These are phyloP conservation scores for Agriopis leucophaearia DNA, from an alignment of 2,888 invertebrate species.

Conservation along the genomic window DNA sequence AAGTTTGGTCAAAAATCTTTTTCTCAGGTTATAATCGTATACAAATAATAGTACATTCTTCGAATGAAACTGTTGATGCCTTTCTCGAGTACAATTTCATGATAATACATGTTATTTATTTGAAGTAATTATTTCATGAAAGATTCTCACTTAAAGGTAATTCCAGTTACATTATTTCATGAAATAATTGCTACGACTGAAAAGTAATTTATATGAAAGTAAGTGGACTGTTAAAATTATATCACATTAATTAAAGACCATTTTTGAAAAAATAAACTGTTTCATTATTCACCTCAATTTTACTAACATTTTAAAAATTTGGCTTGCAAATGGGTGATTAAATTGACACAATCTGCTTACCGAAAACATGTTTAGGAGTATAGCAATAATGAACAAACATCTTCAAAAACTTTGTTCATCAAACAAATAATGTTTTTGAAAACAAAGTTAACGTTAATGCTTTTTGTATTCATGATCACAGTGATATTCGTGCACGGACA, in stretches of 20 bases:
- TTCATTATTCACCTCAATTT: slow-evolving; percentile 64
- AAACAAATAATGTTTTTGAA: not conserved
- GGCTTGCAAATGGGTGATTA: slow-evolving; percentile 65
- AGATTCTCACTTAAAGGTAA: slow-evolving; percentile 25
- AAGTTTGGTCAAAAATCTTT: not conserved
- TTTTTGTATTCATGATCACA: not conserved
- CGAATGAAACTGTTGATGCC: slow-evolving; percentile 51
- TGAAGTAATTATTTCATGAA: slow-evolving; percentile 22
- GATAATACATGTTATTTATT: slow-evolving; percentile 45
- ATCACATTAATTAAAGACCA: slow-evolving; percentile 81
- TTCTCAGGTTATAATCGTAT: slow-evolving; percentile 9
- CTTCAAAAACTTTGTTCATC: not conserved
- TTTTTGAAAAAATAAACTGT: slow-evolving; percentile 62
- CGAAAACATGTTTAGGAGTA: slow-evolving; percentile 44
- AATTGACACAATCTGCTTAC: slow-evolving; percentile 83
- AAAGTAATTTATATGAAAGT: slow-evolving; percentile 61
- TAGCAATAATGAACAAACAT: not conserved
- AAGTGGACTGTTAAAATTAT: slow-evolving; percentile 83
- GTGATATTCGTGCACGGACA: not conserved
- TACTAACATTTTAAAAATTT: slow-evolving; percentile 51
- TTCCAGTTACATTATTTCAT: slow-evolving; percentile 50
- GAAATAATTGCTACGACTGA: slow-evolving; percentile 35
- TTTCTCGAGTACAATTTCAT: slow-evolving; percentile 65
- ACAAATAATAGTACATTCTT: slow-evolving; percentile 24
- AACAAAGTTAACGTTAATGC: not conserved